Percentiles rank a stretch among this genome's conserved stretches.
Conservation (phyloP, 2,113 vertebrate genomes). For the Nipponia nippon region DNA sequence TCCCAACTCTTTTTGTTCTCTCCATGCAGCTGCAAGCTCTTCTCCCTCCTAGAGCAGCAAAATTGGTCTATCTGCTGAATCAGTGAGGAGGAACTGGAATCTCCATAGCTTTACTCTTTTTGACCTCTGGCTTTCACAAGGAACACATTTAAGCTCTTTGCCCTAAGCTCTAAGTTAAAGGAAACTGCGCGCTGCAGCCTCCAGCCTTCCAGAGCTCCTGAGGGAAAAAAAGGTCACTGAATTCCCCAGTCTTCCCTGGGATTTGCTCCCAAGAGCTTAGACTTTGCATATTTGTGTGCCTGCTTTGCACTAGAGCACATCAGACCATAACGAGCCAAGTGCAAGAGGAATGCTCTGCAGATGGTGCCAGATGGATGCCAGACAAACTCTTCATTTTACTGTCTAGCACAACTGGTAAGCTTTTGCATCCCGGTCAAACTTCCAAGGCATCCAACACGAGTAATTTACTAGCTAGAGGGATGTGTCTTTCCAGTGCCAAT, state of each 20-base stretch:
- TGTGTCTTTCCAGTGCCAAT: not conserved
- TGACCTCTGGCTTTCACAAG: not conserved
- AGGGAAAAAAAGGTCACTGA: not conserved
- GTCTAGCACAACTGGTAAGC: not conserved
- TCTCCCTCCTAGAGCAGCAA: not conserved
- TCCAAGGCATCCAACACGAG: not conserved
- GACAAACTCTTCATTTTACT: not conserved
- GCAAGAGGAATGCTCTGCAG: not conserved
- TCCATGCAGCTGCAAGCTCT: not conserved
- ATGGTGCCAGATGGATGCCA: not conserved
- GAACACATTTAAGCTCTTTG: not conserved
- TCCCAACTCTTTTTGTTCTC: not conserved
- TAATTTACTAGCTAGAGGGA: not conserved
- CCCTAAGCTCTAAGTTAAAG: not conserved
- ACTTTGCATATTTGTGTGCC: not conserved
- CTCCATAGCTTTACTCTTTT: not conserved
- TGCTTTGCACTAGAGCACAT: not conserved
- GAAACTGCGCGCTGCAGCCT: not conserved
- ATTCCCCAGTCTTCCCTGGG: not conserved
- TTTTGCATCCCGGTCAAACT: not conserved
- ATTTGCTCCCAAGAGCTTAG: not conserved
- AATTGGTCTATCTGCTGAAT: not conserved
- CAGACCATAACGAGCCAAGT: not conserved
- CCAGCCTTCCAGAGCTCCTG: not conserved
- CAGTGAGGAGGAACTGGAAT: not conserved